phyloP scores from a whole-genome alignment of 2,113 vertebrate species.

The Egretta garzetta region DNA sequence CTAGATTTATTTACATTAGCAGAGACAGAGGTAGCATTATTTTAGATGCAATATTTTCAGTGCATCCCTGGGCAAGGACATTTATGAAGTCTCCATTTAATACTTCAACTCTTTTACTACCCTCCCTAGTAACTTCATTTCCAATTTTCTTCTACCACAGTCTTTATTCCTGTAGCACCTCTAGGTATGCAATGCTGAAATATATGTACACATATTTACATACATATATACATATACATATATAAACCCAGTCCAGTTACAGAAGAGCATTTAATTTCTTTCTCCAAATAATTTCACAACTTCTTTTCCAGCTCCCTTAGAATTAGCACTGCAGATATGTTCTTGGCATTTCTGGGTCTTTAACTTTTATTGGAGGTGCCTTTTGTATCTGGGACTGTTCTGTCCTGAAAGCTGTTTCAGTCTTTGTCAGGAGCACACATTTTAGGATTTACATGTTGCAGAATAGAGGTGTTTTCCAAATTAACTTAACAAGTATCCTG shows the following conservation, averaged over 20 bases:
- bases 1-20: conserved; percentile 14
- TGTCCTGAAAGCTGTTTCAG: neutral
- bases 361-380: neutral
- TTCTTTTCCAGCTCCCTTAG: neutral
- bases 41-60: conserved; percentile 10
- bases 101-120: neutral
- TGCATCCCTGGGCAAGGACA: neutral
- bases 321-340: neutral
- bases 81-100: conserved; percentile 29
- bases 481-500: neutral
- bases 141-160: neutral
- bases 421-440: neutral
- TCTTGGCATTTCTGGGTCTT: neutral
- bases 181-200: neutral
- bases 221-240: neutral
- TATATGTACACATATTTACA: neutral
- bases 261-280: neutral
- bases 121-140: neutral
- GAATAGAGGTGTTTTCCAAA: neutral
- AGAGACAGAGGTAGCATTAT: neutral
- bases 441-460: neutral
- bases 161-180: neutral
- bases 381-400: neutral
- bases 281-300: neutral
- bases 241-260: neutral